phyloP scores from a whole-genome alignment of 1,140 invertebrate genomes.

The Drosophila aff. region DNA sequence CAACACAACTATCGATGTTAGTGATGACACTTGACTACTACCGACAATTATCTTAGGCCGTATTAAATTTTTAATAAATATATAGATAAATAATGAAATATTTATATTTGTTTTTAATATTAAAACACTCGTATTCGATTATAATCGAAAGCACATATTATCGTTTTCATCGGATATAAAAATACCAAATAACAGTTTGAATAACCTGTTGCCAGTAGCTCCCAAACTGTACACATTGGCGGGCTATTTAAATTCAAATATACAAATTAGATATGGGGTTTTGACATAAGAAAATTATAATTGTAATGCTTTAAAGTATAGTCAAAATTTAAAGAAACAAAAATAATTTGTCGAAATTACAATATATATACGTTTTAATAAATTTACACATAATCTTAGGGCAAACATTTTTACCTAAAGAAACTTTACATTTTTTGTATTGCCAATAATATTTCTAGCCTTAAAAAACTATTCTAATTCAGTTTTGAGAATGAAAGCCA shows the following conservation, averaged over 20 bases:
- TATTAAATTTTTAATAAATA: no score
- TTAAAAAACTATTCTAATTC: background rate
- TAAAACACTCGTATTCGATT: background rate
- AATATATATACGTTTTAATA: background rate
- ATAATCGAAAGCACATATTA: background rate
- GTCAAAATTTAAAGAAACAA: background rate
- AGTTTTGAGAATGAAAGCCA: background rate
- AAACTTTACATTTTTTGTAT: no score
- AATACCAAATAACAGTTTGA: conserved; percentile 1
- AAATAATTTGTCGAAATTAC: background rate
- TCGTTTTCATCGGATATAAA: background rate
- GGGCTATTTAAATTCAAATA: conserved; percentile 4
- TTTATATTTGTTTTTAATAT: no score
- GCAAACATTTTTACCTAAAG: no score
- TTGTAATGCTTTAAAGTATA: background rate
- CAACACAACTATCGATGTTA: background rate
- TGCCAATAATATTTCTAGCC: no score
- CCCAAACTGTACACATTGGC: conserved; percentile 2
- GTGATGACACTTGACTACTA: no score
- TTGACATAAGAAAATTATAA: background rate
- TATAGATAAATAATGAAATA: no score
- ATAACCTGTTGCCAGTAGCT: background rate
- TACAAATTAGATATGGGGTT: background rate
- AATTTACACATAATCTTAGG: no score
- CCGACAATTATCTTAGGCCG: no score